phyloP scores from a whole-genome alignment of 2,113 vertebrate species.

The Lasiurus borealis region DNA sequence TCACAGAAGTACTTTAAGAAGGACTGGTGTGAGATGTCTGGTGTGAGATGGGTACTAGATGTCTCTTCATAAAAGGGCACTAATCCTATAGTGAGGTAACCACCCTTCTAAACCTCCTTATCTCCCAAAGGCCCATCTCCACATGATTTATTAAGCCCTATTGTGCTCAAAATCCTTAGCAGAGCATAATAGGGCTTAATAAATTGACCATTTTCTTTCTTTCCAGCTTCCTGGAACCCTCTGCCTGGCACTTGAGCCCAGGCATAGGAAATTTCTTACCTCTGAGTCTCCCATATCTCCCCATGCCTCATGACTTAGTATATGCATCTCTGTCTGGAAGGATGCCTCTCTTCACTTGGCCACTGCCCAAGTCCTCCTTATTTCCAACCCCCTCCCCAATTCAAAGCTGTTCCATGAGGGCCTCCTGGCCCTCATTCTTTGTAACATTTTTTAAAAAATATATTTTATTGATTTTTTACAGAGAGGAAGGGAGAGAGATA shows the following conservation, averaged over 20 bases:
- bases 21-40: too few species aligned
- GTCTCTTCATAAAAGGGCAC: neutral
- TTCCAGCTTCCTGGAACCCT: neutral
- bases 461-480: too few species aligned
- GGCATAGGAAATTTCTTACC: neutral
- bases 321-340: neutral
- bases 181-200: neutral
- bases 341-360: neutral
- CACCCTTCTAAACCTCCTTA: neutral
- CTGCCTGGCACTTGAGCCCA: neutral
- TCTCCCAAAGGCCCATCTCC: neutral
- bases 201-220: neutral
- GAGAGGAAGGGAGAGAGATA: too few species aligned
- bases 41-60: neutral
- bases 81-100: neutral
- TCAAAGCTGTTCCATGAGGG: neutral
- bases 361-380: neutral
- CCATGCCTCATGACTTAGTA: neutral
- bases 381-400: neutral
- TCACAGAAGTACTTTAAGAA: too few species aligned
- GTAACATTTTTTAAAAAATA: too few species aligned
- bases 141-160: neutral
- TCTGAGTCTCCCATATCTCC: neutral
- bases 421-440: neutral
- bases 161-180: neutral